Conservation (phyloP, 2,797 vertebrate species). For the Emydoidea blandingii region DNA sequence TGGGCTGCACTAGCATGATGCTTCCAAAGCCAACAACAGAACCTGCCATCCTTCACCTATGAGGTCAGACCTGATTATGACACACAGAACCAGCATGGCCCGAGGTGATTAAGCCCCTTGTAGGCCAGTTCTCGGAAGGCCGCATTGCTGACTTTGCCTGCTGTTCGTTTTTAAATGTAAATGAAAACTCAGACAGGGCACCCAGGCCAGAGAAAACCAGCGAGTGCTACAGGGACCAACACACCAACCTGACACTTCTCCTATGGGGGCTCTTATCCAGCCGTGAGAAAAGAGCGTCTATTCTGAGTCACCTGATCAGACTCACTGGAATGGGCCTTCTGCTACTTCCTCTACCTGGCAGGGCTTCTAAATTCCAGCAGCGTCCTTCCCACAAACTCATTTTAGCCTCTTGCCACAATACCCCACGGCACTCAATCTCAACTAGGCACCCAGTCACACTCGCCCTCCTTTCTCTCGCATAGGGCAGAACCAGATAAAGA, state of each 20-base stretch:
- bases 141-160: background rate
- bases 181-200: background rate
- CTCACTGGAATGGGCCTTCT: background rate
- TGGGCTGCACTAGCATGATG: too few relatives aligned
- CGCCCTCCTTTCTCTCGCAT: background rate
- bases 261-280: background rate
- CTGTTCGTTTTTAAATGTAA: background rate
- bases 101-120: background rate
- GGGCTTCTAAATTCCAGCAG: background rate
- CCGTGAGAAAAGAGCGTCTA: background rate
- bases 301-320: background rate
- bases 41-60: too few relatives aligned
- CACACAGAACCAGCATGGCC: background rate
- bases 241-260: background rate
- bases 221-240: background rate
- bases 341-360: background rate
- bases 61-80: background rate
- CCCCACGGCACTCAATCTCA: background rate
- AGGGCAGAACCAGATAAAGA: background rate
- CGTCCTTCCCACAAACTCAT: background rate
- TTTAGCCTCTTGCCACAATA: background rate
- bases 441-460: background rate
- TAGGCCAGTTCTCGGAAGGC: background rate
- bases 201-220: fast-evolving
- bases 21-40: background rate